Base-by-base conservation (phyloP, 2,888 invertebrate species). In the Chrysolina americana region DNA sequence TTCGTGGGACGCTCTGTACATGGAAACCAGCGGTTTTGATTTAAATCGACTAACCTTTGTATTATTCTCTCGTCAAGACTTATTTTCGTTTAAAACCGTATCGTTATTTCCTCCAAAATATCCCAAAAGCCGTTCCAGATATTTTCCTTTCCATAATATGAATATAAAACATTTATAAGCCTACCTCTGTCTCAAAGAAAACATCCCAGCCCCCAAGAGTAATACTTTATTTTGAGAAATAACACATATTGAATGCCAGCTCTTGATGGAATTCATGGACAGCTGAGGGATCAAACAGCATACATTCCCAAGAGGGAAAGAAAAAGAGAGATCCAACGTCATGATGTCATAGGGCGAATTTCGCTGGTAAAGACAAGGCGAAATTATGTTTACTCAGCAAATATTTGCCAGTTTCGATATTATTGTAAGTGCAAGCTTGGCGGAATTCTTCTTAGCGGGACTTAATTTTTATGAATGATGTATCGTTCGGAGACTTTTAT, bases 301-400 rank as follows among this genome's bases (percentile, higher is more conserved):
- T 79, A 80, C 79, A 80, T 80, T 81, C 76, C 68, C 11, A 3
- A 17, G 72, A 23, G 21, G 21, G 13, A 13, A 21, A 53, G 21
- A 13, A 19, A 21, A 50, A 15, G 44, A 23, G 23, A 36, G 36
- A 36, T 36, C 4, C n/a, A 19, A 17, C 15, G 9, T 65, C 23
- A 8, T 13, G 19, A 44, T 47, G 17, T 23, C 21, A 11, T 47
- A 10, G 15, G 44, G 28, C 17, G 48, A 44, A 50, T 48, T 50
- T 21, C 10, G 47, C 28, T 28, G 23, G 15, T 28, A 15, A 56
- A 59, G 41, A 65, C 65, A 68, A 56, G 59, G 53, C 50, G 76
- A 81, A 82, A 83, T 83, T 81, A 81, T 83, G 82, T 83, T 83
- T 80, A 76, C 81, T 80, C 79, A 77, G 79, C 81, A 82, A 82